Conservation (phyloP, 2,888 invertebrate species). For the Pandemis cinnamomeana region DNA sequence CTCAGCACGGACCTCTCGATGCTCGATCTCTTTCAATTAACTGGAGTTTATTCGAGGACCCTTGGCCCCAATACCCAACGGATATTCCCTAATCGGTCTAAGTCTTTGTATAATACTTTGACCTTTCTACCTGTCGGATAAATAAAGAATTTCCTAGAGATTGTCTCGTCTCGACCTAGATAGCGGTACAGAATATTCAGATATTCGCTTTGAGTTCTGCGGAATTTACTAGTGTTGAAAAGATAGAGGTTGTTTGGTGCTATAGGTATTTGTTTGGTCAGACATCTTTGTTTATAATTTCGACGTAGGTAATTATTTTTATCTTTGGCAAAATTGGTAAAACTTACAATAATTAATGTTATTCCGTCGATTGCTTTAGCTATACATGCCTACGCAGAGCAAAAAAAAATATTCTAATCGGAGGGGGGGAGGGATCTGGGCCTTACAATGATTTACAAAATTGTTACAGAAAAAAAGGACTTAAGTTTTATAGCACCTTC, state of each 20-base stretch:
- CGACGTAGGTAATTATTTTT: no score
- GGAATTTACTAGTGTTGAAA: background rate
- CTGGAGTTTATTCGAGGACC: slow-evolving; percentile 55
- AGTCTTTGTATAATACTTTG: slow-evolving; percentile 34
- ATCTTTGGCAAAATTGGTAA: no score
- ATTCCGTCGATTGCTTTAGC: no score
- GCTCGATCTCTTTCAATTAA: slow-evolving; percentile 80
- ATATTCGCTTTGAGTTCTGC: slow-evolving; percentile 45
- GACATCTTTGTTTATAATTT: no score
- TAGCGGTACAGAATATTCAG: slow-evolving; percentile 18
- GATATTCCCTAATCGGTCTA: slow-evolving; percentile 44
- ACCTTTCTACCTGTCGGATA: slow-evolving; percentile 36
- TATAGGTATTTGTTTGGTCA: background rate
- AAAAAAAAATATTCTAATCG: no score
- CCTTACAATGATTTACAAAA: no score
- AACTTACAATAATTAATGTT: no score
- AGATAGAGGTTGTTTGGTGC: background rate
- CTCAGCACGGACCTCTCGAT: slow-evolving; percentile 60
- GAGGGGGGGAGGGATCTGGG: no score
- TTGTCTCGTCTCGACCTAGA: slow-evolving; percentile 44
- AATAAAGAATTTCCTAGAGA: slow-evolving; percentile 36
- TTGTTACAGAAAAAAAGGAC: background rate
- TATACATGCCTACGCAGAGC: no score
- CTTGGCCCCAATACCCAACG: slow-evolving; percentile 50
- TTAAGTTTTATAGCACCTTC: background rate